Conservation (phyloP, 53 echinoderm and acorn worm genomes). For the Paracentrotus lividus region DNA sequence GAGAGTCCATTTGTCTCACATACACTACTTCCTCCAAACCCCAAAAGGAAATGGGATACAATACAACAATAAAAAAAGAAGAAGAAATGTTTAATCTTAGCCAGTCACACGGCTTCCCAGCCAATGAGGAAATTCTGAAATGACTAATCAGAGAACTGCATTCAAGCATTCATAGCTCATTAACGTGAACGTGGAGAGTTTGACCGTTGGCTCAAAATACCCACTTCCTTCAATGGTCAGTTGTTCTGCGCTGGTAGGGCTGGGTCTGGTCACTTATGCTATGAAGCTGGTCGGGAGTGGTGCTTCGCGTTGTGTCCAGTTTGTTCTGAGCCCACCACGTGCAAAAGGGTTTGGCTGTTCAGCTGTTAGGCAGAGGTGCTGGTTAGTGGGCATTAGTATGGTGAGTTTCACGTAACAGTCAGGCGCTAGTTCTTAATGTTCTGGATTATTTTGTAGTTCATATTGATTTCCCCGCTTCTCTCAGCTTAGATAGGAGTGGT, state of each 20-base stretch:
- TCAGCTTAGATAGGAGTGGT: not conserved
- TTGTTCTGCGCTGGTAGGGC: not conserved
- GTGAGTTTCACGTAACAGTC: not conserved
- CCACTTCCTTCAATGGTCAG: constrained; percentile 34
- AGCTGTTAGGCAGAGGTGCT: not conserved
- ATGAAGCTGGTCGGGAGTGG: not conserved
- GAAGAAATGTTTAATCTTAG: constrained; percentile 17
- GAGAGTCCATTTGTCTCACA: not conserved
- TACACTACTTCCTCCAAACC: not conserved
- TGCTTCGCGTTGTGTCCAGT: not conserved
- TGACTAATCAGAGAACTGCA: constrained; percentile 37
- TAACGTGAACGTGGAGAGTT: not conserved
- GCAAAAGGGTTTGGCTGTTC: not conserved
- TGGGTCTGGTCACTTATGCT: not conserved
- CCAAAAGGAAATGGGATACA: constrained; percentile 15
- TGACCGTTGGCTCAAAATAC: not conserved
- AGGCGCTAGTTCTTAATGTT: not conserved
- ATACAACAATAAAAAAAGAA: not conserved
- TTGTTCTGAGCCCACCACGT: not conserved
- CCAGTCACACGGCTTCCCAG: not conserved
- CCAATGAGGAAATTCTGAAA: constrained; percentile 7
- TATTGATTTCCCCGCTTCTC: not conserved
- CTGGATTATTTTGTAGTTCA: not conserved
- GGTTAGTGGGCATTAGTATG: not conserved
- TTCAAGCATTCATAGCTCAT: constrained; percentile 35